A percentile compares a stretch with the other conserved stretches of the same genome.
phyloP scores from a whole-genome alignment of 2,113 vertebrate species.

The Coturnix japonica region DNA sequence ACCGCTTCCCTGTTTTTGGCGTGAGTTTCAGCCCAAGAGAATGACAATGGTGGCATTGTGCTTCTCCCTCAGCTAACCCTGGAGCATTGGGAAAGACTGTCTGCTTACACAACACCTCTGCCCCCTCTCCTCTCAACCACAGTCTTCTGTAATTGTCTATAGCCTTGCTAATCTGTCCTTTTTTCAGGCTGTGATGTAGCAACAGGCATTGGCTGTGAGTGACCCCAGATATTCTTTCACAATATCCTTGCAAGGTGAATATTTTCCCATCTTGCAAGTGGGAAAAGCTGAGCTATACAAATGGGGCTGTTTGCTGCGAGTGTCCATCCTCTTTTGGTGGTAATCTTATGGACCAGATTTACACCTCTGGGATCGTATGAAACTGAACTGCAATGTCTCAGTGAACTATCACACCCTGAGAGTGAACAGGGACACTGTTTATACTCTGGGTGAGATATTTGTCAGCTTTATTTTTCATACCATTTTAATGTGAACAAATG shows the following conservation, averaged over 20 bases:
- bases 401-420: not conserved
- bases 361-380: not conserved
- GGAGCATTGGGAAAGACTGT: not conserved
- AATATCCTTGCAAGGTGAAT: fast-evolving
- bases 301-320: not conserved
- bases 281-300: not conserved
- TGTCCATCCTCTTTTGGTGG: not conserved
- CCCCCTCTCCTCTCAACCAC: not conserved
- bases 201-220: not conserved
- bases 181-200: not conserved
- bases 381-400: not conserved
- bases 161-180: not conserved
- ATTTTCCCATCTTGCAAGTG: not conserved
- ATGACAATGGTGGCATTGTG: not conserved
- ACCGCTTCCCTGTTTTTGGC: not conserved
- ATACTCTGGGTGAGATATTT: not conserved
- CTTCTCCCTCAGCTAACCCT: not conserved
- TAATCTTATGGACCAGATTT: not conserved
- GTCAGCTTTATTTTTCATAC: not conserved
- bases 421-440: not conserved
- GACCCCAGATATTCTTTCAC: too few relatives aligned
- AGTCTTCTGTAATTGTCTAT: not conserved
- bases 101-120: not conserved
- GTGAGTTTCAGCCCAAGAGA: not conserved
- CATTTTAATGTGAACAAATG: not conserved